These are phyloP conservation scores for Euglossa dilemma DNA, from an alignment of 1,140 invertebrate genomes.

Conservation along the genomic window DNA sequence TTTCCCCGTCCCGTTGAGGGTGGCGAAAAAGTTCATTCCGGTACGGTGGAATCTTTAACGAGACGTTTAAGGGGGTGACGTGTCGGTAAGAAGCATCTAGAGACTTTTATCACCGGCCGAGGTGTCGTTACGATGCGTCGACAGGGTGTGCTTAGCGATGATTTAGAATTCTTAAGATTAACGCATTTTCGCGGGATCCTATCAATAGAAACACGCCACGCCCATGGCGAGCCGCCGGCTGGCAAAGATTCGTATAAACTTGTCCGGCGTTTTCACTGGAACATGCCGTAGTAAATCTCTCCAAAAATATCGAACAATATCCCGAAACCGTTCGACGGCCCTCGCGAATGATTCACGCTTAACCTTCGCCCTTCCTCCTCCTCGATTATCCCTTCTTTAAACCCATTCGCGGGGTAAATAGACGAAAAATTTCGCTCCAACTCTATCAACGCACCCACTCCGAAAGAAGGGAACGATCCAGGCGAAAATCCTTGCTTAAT, in stretches of 20 bases:
- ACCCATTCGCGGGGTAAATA: neutral
- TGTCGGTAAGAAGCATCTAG: neutral
- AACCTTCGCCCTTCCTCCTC: neutral
- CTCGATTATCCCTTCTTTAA: neutral
- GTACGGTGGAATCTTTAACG: neutral
- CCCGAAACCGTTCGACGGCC: neutral
- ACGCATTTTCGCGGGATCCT: constrained; percentile 61
- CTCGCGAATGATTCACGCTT: neutral
- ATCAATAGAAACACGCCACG: constrained; percentile 61
- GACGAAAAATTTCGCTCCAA: too few species aligned
- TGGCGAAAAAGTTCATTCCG: too few species aligned
- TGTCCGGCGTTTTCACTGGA: neutral
- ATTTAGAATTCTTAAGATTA: constrained; percentile 59
- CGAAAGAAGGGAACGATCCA: neutral
- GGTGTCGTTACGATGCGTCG: constrained; percentile 14
- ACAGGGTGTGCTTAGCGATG: constrained; percentile 35
- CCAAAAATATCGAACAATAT: constrained; percentile 22
- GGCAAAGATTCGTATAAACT: constrained; percentile 29
- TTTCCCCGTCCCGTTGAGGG: too few species aligned
- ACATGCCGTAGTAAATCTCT: constrained; percentile 12
- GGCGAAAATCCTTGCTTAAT: constrained; percentile 2
- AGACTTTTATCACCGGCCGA: constrained; percentile 6
- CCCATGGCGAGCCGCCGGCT: constrained; percentile 22
- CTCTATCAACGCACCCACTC: too few species aligned
- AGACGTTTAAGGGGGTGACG: neutral